These are phyloP conservation scores for Hirtodrosophila duncani DNA, from an alignment of 2,888 invertebrate genomes.

Conservation along the genomic window DNA sequence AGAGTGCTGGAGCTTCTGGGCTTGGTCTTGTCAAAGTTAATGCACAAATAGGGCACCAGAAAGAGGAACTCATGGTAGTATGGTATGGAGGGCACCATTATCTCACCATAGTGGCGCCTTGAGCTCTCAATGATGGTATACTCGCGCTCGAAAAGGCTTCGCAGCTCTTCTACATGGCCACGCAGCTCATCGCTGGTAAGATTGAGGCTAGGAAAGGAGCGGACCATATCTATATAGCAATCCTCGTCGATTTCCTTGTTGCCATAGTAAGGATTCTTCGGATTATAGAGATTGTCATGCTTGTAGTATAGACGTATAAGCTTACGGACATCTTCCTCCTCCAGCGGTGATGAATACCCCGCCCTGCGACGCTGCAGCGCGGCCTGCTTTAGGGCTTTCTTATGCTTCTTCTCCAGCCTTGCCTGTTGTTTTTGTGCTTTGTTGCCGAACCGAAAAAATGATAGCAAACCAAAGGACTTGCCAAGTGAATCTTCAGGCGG, in stretches of 20 bases:
- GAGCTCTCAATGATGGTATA: slow-evolving; percentile 31
- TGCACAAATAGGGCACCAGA: slow-evolving; percentile 32
- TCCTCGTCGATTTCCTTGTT: slow-evolving; percentile 27
- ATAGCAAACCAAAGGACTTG: background rate
- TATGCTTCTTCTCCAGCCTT: background rate
- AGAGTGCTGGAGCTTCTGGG: background rate
- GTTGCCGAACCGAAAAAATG: background rate
- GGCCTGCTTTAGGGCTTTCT: background rate
- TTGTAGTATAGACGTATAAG: slow-evolving; percentile 34
- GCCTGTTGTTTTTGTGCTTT: background rate
- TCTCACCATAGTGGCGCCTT: slow-evolving; percentile 1
- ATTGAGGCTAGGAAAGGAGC: slow-evolving; percentile 18
- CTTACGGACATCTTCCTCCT: slow-evolving; percentile 24
- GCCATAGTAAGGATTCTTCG: slow-evolving; percentile 32
- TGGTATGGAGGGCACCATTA: slow-evolving; percentile 26
- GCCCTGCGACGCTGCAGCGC: background rate
- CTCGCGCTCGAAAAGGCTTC: slow-evolving; percentile 37
- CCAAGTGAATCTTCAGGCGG: too few relatives aligned
- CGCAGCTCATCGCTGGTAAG: slow-evolving; percentile 19
- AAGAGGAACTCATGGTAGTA: slow-evolving; percentile 52
- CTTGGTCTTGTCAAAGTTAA: background rate
- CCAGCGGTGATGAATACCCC: background rate
- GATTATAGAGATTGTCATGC: slow-evolving; percentile 43
- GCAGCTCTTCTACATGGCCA: slow-evolving; percentile 18
- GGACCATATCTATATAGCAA: slow-evolving; percentile 37